phyloP scores from a whole-genome alignment of 2,797 vertebrate species.

The Heliangelus exortis region DNA sequence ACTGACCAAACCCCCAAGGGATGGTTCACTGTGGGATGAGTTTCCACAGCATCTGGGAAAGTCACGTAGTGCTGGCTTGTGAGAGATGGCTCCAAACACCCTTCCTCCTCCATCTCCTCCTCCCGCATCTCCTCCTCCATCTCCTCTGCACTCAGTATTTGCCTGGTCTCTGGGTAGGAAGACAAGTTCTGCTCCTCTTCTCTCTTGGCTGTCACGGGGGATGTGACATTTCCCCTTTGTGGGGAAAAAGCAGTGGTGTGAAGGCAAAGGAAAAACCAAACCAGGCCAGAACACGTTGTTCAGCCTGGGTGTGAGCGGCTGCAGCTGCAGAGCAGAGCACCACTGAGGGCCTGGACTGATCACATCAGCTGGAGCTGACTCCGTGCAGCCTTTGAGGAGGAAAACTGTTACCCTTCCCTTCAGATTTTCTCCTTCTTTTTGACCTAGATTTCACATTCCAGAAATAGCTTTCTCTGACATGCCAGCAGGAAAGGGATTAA shows the following conservation, averaged over 20 bases:
- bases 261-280: background rate
- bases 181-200: background rate
- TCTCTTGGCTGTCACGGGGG: background rate
- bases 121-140: background rate
- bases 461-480: slow-evolving; percentile 78
- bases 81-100: background rate
- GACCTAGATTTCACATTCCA: slow-evolving; percentile 79
- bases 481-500: slow-evolving; percentile 65
- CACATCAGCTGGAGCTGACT: background rate
- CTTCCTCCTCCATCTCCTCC: background rate
- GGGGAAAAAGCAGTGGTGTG: background rate
- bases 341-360: background rate
- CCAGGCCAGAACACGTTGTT: background rate
- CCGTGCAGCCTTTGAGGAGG: background rate
- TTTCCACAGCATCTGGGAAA: background rate
- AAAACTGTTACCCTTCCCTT: slow-evolving; percentile 15
- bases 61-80: background rate
- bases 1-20: background rate
- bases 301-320: background rate
- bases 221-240: background rate
- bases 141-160: background rate
- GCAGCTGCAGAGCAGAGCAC: background rate
- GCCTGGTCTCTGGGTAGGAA: background rate
- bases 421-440: slow-evolving; percentile 69
- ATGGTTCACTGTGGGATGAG: background rate